These are phyloP conservation scores for Drosophila arawakana DNA, from an alignment of 1,140 invertebrate species.

Conservation along the genomic window DNA sequence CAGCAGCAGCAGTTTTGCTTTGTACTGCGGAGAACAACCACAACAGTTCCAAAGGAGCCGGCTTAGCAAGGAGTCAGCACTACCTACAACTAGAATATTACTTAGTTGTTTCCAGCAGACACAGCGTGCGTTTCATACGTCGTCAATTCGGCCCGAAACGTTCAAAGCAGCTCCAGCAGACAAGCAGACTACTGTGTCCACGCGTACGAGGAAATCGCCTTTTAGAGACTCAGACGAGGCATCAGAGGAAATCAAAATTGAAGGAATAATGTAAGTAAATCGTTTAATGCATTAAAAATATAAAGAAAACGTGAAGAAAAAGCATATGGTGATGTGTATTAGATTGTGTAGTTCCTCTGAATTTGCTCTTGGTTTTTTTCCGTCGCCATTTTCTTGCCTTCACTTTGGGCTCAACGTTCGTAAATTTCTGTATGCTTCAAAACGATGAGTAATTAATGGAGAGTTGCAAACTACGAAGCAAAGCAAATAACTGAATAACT, in stretches of 20 bases:
- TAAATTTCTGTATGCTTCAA: conserved; percentile 66
- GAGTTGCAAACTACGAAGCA: conserved; percentile 34
- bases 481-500: conserved; percentile 41
- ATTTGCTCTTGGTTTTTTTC: conserved; percentile 58
- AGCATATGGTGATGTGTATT: conserved; percentile 13
- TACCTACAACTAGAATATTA: conserved; percentile 44
- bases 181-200: conserved; percentile 51
- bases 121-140: conserved; percentile 65
- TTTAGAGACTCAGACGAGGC: conserved; percentile 66
- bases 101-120: conserved; percentile 50
- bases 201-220: conserved; percentile 57
- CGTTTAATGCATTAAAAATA: conserved; percentile 4
- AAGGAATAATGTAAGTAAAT: conserved; percentile 73
- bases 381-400: conserved; percentile 69
- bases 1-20: conserved; percentile 75
- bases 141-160: conserved; percentile 55
- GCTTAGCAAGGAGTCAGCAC: conserved; percentile 50
- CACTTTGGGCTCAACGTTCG: conserved; percentile 50
- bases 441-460: conserved; percentile 75
- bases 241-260: conserved; percentile 71
- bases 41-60: conserved; percentile 71
- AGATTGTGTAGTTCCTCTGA: conserved; percentile 4
- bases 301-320: conserved; percentile 41
- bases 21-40: conserved; percentile 69
- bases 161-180: conserved; percentile 52